These are phyloP conservation scores for Ceriagrion tenellum DNA, from an alignment of 2,888 invertebrate genomes.

Conservation along the genomic window DNA sequence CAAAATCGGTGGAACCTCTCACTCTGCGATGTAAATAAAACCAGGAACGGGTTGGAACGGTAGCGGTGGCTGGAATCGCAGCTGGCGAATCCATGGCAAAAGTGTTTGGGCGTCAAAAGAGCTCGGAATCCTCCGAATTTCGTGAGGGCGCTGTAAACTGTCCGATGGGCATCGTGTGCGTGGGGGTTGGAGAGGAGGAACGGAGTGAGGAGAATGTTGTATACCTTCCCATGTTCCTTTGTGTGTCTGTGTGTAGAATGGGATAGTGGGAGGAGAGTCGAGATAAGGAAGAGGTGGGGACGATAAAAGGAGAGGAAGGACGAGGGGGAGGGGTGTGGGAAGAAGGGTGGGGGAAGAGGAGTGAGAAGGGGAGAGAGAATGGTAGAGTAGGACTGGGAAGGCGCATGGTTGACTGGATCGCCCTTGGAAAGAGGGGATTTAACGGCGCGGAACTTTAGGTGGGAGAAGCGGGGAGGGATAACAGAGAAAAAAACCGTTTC, in stretches of 20 bases:
- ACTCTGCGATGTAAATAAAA: no score
- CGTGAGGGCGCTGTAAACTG: not conserved
- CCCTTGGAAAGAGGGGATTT: slow-evolving; percentile 55
- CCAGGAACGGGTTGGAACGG: not conserved
- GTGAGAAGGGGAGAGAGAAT: not conserved
- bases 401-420: slow-evolving; percentile 57
- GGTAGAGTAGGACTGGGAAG: not conserved
- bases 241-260: not conserved
- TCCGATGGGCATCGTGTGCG: not conserved
- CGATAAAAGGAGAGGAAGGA: not conserved
- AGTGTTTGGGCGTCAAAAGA: not conserved
- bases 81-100: not conserved
- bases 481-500: not conserved
- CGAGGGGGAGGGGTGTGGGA: not conserved
- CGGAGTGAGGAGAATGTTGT: not conserved
- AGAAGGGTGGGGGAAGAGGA: not conserved
- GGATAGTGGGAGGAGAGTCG: not conserved
- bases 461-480: not conserved
- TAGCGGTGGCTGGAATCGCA: not conserved
- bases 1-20: no score
- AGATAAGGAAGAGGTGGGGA: not conserved
- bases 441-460: slow-evolving; percentile 47
- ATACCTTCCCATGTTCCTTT: no score
- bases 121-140: not conserved
- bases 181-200: no score